Base-by-base conservation (phyloP, 2,113 vertebrate genomes). In the Callithrix jacchus region DNA sequence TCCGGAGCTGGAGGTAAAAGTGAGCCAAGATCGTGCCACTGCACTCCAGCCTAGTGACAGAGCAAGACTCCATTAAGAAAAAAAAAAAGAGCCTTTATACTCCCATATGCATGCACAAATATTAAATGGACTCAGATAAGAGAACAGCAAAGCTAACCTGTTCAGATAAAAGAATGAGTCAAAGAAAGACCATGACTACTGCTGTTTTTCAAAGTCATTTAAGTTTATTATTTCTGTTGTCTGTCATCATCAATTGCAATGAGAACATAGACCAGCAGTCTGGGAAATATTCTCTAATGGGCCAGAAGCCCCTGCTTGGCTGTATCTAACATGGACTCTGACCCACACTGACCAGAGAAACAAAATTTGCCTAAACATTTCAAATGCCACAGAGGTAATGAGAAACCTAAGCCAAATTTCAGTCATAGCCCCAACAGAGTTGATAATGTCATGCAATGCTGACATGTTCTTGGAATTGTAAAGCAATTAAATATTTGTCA, bases 181-280 rank as follows among this genome's bases (percentile, higher is more conserved):
- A 94, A 89, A 89, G 61, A 95, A 45, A 94, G 66, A 91, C 61
- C 97, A 97, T 90, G n/a, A 94, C 58, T 71, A 84, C 77, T 74
- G 77, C 52, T 95, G 37, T 96, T 97, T 97, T 97, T 92, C 77
- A 95, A 81, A 95, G 20, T 87, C 94, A 95, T 56, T 92, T 95
- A 90, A 95, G 90, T 90, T 91, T 94, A 82, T 89, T 73, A 77
- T 82, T 96, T 94, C 85, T 96, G 64, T 66, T 97, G 81, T 95
- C 82, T 93, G 27, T 96, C 91, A 91, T 95, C 70, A 87, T 96
- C 40, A 66, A 6, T 71, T 93, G 47, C 47, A 94, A 64, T 89
- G 25, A 94, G 42, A 14, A 95, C 56, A 89, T 23, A 96, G 52
- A 86, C 4, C 18, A 91, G 58, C 49, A 94, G 42, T 80, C 73